Conservation (phyloP, 2,888 invertebrate genomes). For the Pediacus dermestoides region DNA sequence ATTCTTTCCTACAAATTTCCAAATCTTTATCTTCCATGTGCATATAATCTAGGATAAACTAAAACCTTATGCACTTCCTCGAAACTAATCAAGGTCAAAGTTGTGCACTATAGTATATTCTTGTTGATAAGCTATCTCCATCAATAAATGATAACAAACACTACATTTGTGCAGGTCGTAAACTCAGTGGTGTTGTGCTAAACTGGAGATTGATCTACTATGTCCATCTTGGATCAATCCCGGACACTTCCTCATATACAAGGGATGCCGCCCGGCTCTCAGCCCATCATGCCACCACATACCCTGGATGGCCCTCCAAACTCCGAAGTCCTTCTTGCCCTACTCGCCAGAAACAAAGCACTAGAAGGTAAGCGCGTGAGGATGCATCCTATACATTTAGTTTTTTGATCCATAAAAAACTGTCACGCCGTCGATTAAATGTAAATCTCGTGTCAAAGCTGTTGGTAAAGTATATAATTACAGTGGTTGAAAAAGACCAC, state of each 20-base stretch:
- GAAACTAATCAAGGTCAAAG: no score
- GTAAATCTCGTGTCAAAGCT: no score
- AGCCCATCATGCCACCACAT: slow-evolving; percentile 48
- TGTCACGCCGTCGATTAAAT: no score
- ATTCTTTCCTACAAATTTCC: no score
- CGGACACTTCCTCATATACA: slow-evolving; percentile 43
- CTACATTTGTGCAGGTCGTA: neutral
- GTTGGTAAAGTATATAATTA: slow-evolving; percentile 7
- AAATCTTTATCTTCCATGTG: no score
- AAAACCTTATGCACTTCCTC: no score
- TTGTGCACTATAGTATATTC: no score
- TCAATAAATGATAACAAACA: neutral
- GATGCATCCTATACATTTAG: no score
- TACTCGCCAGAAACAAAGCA: slow-evolving; percentile 82
- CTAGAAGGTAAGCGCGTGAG: slow-evolving; percentile 80
- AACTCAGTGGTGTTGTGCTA: no score
- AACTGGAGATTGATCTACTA: no score
- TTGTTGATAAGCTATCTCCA: neutral
- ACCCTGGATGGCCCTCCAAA: slow-evolving; percentile 61
- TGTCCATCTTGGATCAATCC: slow-evolving; percentile 49
- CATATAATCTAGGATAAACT: no score
- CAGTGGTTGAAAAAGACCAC: neutral
- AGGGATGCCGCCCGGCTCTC: slow-evolving; percentile 42
- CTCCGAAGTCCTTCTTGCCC: slow-evolving; percentile 79
- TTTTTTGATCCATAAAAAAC: no score